Evolutionary conservation across 23 tunicate species (phyloP), one percentile per base, ranked within the genome.

Genomic region (Styela plicata): DNA sequence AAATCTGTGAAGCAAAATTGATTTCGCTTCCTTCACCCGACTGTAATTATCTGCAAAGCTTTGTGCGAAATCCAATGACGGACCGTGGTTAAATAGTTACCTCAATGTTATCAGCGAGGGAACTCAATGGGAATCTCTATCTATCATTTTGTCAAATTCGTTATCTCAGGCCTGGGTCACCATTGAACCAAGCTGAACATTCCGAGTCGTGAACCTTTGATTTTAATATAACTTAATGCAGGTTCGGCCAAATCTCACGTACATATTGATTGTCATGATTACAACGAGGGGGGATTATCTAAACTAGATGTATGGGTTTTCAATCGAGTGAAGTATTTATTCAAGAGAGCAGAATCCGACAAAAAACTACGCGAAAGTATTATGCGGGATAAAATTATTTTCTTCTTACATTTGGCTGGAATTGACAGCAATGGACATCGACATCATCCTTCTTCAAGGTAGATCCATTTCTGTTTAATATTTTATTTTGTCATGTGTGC

Each of bases 331-430:
- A 22, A 77, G n/a, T 25, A 63, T 2, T 83, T 88, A 29, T 64
- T 88, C 22, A 30, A 52, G 28, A 64, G 62, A 16, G 85, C 86
- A 31, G 22, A 73, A 28, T 10, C 24, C 0, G 52, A 74, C 29
- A 63, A 3, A 0, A 35, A 83, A 61, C 61, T 80, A 25, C 32
- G 53, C 3, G 83, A 68, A 3, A 24, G 18, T 25, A 20, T 85
- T 44, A 63, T 21, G 66, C 32, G 36, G 21, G 52, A 83, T 19
- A 35, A 78, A 33, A 78, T 88, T 1, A 76, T 88, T 22, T 88
- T 88, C 65, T 88, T 88, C 71, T 32, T 88, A 0, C 92, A 88
- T 52, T 63, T 88, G 36, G 74, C 86, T 0, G 92, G 88, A 22
- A 74, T 65, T 34, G 92, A 88, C 36, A 75, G 70, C 3, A 85